Evolutionary conservation across 1,140 invertebrate species (phyloP).

Genomic region (Pollicipes pollicipes): DNA sequence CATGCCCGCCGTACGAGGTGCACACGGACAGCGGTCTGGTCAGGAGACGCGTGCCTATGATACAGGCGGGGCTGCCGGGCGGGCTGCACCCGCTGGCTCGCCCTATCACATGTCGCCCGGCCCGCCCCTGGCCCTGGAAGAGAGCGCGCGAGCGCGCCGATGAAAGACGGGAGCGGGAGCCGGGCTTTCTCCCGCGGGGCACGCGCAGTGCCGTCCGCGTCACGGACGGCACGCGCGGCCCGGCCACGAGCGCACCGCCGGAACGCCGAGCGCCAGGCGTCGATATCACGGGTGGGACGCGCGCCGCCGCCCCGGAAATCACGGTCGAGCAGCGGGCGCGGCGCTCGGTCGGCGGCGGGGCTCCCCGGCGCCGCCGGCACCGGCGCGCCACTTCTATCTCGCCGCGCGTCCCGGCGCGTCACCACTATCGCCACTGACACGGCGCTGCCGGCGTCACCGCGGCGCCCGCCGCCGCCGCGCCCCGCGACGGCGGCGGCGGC

Average conservation of each 20-base stretch:
- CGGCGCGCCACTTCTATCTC: neutral
- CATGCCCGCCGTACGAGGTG: neutral
- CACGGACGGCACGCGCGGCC: no score
- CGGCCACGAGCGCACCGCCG: no score
- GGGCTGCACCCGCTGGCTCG: no score
- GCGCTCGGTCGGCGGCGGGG: no score
- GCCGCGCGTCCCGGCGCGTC: no score
- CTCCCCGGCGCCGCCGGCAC: neutral
- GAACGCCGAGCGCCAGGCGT: no score
- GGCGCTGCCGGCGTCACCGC: neutral
- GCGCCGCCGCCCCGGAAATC: no score
- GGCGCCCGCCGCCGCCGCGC: no score
- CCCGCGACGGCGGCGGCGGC: no score
- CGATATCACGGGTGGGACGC: no score
- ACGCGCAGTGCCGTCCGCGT: neutral
- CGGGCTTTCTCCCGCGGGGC: neutral
- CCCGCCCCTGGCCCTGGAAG: neutral
- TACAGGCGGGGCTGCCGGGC: neutral
- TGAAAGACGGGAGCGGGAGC: neutral
- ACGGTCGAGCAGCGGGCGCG: neutral
- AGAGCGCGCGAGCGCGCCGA: neutral
- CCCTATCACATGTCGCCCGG: neutral
- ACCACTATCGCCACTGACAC: no score
- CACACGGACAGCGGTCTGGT: neutral
- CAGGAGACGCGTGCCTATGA: neutral